phyloP scores from a whole-genome alignment of 2,797 vertebrate species.

The Galagoides demidoff region DNA sequence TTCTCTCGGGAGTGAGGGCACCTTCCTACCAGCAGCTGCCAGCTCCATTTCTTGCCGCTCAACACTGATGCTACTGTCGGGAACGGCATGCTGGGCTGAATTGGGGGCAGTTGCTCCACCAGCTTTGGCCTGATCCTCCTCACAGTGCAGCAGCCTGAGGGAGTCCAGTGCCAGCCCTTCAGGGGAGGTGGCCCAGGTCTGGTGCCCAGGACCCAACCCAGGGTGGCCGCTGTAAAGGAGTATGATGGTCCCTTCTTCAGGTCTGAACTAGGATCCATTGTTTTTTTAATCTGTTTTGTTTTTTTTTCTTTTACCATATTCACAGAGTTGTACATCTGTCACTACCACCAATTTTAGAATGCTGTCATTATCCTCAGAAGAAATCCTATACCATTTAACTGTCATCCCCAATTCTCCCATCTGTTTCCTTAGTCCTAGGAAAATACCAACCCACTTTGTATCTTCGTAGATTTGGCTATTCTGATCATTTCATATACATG shows the following conservation, averaged over 20 bases:
- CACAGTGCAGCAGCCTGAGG: fast-evolving
- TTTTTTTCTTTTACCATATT: too few relatives aligned
- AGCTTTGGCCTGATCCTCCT: fast-evolving
- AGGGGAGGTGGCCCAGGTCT: not conserved
- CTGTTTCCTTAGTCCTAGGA: too few relatives aligned
- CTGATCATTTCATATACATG: too few relatives aligned
- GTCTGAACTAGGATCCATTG: not conserved
- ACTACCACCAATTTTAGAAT: too few relatives aligned
- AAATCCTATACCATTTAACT: too few relatives aligned
- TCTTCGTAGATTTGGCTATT: too few relatives aligned
- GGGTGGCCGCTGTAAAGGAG: not conserved
- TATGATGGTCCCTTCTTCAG: not conserved
- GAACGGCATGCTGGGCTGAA: fast-evolving
- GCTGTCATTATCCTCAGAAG: too few relatives aligned
- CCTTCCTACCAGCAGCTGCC: not conserved
- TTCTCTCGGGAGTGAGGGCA: not conserved
- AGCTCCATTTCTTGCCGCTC: not conserved
- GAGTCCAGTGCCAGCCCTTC: fast-evolving
- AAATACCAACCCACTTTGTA: too few relatives aligned
- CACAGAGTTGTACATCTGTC: too few relatives aligned
- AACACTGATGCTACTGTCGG: fast-evolving
- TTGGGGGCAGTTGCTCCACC: not conserved
- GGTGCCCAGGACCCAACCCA: not conserved
- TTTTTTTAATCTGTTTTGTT: too few relatives aligned
- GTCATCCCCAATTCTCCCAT: too few relatives aligned